phyloP scores from a whole-genome alignment of 1,140 invertebrate species.

The Saccostrea cuccullata region DNA sequence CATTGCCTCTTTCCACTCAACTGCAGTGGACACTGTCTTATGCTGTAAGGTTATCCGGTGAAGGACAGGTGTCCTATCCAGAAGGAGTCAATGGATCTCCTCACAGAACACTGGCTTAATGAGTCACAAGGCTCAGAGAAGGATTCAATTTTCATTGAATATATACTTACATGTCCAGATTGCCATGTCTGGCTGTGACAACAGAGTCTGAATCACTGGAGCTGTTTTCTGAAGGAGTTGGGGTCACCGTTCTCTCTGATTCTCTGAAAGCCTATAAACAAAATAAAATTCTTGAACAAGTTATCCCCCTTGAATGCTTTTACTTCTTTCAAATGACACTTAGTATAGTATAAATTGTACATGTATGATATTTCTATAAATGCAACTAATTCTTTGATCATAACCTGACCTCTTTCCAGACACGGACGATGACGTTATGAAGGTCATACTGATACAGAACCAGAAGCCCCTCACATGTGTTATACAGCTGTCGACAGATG shows the following conservation, averaged over 20 bases:
- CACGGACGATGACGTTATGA: slow-evolving; percentile 69
- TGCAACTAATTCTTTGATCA: background rate
- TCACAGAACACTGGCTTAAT: too few species aligned
- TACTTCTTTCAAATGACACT: background rate
- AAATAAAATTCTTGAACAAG: background rate
- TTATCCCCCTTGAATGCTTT: background rate
- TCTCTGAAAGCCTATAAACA: slow-evolving; percentile 66
- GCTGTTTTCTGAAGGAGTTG: slow-evolving; percentile 66
- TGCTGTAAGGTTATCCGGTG: too few species aligned
- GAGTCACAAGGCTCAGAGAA: too few species aligned
- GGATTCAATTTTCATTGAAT: background rate
- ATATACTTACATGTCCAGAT: slow-evolving; percentile 58
- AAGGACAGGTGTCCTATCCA: too few species aligned
- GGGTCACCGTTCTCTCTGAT: slow-evolving; percentile 64
- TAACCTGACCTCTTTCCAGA: slow-evolving; percentile 71
- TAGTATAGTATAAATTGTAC: too few species aligned
- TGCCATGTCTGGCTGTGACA: slow-evolving; percentile 43
- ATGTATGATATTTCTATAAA: too few species aligned
- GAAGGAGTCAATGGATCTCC: too few species aligned
- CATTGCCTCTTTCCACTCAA: too few species aligned
- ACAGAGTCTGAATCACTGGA: slow-evolving; percentile 55
- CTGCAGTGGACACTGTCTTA: too few species aligned
- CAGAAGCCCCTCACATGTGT: slow-evolving; percentile 76
- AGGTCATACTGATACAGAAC: slow-evolving; percentile 74
- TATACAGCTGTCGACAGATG: slow-evolving; percentile 77